Evolutionary conservation across 2,113 vertebrate species (phyloP).

Genomic region (Mugil cephalus): DNA sequence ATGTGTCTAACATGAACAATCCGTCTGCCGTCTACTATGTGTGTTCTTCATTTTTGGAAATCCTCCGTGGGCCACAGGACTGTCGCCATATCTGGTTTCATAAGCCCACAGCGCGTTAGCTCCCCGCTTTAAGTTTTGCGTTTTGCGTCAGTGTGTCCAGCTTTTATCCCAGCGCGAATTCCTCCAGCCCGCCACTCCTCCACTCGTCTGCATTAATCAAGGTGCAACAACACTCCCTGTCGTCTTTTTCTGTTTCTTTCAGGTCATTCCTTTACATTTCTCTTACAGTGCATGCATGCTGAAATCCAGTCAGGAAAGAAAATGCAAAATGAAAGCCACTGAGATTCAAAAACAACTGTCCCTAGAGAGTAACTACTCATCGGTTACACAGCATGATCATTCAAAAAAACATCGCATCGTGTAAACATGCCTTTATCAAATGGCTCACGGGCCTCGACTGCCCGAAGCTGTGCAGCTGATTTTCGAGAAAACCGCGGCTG

Average conservation of each 20-base stretch:
- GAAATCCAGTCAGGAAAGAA: slow-evolving; percentile 70
- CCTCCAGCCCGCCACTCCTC: slow-evolving; percentile 72
- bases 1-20: too few relatives aligned
- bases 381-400: slow-evolving; percentile 72
- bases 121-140: slow-evolving; percentile 22
- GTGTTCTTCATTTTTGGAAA: too few relatives aligned
- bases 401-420: slow-evolving; percentile 65
- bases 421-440: slow-evolving; percentile 82
- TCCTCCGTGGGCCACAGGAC: background rate
- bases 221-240: slow-evolving; percentile 72
- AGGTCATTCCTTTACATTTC: slow-evolving; percentile 51
- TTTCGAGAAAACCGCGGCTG: slow-evolving; percentile 36
- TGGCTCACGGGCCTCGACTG: slow-evolving; percentile 56
- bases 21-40: too few relatives aligned
- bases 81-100: slow-evolving; percentile 58
- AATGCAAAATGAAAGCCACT: slow-evolving; percentile 66
- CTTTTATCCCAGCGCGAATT: slow-evolving; percentile 36
- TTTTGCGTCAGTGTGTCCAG: slow-evolving; percentile 16
- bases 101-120: slow-evolving; percentile 1
- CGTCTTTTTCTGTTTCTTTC: slow-evolving; percentile 57
- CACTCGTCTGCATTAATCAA: slow-evolving; percentile 66
- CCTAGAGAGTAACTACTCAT: slow-evolving; percentile 55
- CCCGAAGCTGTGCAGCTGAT: slow-evolving; percentile 61
- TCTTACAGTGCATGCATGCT: slow-evolving; percentile 80
- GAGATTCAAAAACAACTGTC: slow-evolving; percentile 59